These are phyloP conservation scores for Psilopogon haemacephalus DNA, from an alignment of 2,113 vertebrate species.

Conservation along the genomic window DNA sequence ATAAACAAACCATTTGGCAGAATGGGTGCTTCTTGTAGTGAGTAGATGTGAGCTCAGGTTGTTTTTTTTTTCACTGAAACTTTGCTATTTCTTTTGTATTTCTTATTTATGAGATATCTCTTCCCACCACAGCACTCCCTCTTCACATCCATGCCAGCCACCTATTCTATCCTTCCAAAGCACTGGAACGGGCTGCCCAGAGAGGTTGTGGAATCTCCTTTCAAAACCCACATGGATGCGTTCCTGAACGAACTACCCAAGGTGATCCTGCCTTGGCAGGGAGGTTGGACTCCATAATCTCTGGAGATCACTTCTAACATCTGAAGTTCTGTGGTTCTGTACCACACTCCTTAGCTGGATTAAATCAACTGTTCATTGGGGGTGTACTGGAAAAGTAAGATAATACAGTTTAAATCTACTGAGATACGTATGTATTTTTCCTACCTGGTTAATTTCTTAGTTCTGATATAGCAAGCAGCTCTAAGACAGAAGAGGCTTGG, in stretches of 20 bases:
- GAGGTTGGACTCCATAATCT: too few relatives aligned
- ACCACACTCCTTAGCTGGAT: not conserved
- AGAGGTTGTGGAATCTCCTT: too few relatives aligned
- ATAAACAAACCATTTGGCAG: conserved; percentile 14
- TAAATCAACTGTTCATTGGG: not conserved
- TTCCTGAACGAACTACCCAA: too few relatives aligned
- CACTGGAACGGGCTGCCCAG: not conserved
- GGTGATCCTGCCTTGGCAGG: too few relatives aligned
- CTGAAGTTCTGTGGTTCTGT: too few relatives aligned
- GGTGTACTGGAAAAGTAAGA: not conserved
- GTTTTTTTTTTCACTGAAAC: not conserved
- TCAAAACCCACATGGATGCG: too few relatives aligned
- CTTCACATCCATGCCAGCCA: not conserved
- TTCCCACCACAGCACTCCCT: not conserved
- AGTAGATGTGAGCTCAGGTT: not conserved
- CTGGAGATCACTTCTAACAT: too few relatives aligned
- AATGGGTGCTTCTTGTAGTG: not conserved
- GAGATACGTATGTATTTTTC: not conserved
- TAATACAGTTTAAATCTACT: not conserved
- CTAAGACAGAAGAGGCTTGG: not conserved
- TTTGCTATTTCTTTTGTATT: not conserved
- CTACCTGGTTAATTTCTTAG: not conserved
- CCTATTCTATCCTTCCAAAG: not conserved
- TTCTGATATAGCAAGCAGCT: not conserved
- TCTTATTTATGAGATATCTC: not conserved